phyloP scores from a whole-genome alignment of 2,797 vertebrate species.

The Myotis myotis region DNA sequence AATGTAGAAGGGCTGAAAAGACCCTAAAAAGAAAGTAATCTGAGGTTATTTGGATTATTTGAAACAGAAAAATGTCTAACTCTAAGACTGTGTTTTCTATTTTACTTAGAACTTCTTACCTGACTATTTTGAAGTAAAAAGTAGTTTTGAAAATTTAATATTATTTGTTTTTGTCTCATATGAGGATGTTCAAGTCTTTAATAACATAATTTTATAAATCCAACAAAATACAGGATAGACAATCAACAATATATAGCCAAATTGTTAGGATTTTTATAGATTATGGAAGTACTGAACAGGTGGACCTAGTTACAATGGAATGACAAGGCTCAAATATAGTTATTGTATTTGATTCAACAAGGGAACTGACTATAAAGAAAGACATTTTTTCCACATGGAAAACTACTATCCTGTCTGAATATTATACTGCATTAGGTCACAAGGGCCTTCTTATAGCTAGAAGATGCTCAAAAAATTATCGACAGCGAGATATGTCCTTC shows the following conservation, averaged over 20 bases:
- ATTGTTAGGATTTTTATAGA: neutral
- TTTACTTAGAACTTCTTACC: neutral
- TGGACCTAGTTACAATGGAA: conserved; percentile 9
- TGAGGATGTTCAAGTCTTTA: neutral
- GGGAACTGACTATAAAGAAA: conserved; percentile 24
- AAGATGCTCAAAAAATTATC: conserved; percentile 62
- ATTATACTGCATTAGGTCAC: neutral
- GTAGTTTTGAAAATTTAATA: neutral
- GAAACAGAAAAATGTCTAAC: neutral
- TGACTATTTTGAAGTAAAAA: neutral
- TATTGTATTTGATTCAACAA: conserved; percentile 43
- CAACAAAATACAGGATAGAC: neutral
- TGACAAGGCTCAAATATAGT: neutral
- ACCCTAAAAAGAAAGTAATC: neutral
- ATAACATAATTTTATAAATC: neutral
- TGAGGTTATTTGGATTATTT: neutral
- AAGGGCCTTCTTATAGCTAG: conserved; percentile 33
- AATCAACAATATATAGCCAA: neutral
- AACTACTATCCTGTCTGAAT: conserved; percentile 31
- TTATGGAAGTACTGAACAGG: neutral
- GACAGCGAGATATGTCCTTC: conserved; percentile 41
- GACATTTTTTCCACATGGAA: conserved; percentile 5
- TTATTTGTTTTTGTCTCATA: neutral
- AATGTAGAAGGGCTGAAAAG: neutral
- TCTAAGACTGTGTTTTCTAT: neutral